Conservation (phyloP, 2,113 vertebrate genomes). For the Microcebus lehilahytsara region DNA sequence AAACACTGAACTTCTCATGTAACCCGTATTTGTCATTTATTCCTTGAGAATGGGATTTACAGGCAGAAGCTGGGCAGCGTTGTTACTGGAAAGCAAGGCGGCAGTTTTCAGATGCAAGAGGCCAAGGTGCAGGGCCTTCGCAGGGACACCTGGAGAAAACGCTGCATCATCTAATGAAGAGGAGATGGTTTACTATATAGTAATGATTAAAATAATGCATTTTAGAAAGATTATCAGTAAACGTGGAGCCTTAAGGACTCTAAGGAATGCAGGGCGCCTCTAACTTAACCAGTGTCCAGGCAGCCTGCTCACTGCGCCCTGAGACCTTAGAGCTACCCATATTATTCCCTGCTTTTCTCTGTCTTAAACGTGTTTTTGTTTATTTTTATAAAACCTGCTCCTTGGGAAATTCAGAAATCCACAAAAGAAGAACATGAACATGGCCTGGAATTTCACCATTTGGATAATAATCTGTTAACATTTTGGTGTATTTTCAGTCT, state of each 20-base stretch:
- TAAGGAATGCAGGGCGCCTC: background rate
- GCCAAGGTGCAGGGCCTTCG: background rate
- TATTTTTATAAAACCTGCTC: background rate
- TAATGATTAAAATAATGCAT: background rate
- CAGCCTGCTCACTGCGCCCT: background rate
- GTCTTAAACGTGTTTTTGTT: background rate
- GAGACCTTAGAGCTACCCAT: background rate
- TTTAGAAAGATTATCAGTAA: background rate
- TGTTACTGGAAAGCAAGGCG: background rate
- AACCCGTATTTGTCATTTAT: constrained; percentile 51
- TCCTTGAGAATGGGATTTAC: background rate
- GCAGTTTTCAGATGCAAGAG: background rate
- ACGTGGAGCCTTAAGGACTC: background rate
- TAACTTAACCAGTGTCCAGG: background rate
- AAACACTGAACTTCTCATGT: constrained; percentile 27
- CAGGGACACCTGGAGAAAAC: background rate
- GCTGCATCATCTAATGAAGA: background rate
- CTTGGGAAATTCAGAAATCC: background rate
- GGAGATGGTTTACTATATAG: background rate
- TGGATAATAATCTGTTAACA: background rate
- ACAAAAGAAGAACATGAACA: background rate
- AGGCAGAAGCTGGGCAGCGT: background rate
- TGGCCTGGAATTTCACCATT: background rate
- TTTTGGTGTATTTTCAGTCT: background rate
- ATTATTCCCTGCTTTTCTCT: background rate